Evolutionary conservation across 2,797 vertebrate genomes (phyloP).

Genomic region (Hydrocynus forskahlii): DNA sequence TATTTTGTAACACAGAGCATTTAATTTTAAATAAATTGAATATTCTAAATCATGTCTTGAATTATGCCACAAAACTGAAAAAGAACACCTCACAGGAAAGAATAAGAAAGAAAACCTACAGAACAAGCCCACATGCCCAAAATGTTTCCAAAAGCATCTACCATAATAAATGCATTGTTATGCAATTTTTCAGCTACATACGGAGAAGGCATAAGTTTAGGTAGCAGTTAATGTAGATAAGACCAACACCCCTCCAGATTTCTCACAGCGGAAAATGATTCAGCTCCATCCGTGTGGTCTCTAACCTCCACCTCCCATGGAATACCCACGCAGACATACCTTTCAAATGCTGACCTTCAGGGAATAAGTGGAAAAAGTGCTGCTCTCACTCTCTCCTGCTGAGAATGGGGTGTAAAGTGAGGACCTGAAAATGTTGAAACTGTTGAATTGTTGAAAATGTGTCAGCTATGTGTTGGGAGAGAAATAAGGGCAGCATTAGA

Average conservation of each 20-base stretch:
- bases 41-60: conserved; percentile 41
- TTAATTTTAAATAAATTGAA: conserved; percentile 41
- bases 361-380: conserved; percentile 32
- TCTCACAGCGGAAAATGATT: conserved; percentile 18
- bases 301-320: conserved; percentile 38
- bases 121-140: not conserved
- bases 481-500: not conserved
- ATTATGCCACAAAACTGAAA: conserved; percentile 25
- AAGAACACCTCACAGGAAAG: conserved; percentile 27
- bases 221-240: conserved; percentile 11
- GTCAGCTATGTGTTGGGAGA: conserved; percentile 29
- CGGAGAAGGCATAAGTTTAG: conserved; percentile 14
- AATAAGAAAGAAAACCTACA: conserved; percentile 2
- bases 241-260: not conserved
- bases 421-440: conserved; percentile 17
- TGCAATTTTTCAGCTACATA: conserved; percentile 1
- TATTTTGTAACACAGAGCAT: conserved; percentile 35
- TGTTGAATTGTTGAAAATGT: conserved; percentile 27
- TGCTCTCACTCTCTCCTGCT: conserved; percentile 16
- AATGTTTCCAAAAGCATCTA: not conserved
- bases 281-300: conserved; percentile 36
- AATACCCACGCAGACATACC: conserved; percentile 39
- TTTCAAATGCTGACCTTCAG: conserved; percentile 52
- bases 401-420: conserved; percentile 25
- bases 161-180: not conserved